Base-by-base conservation (phyloP, 2,888 invertebrate species). In the Plagodis pulveraria region DNA sequence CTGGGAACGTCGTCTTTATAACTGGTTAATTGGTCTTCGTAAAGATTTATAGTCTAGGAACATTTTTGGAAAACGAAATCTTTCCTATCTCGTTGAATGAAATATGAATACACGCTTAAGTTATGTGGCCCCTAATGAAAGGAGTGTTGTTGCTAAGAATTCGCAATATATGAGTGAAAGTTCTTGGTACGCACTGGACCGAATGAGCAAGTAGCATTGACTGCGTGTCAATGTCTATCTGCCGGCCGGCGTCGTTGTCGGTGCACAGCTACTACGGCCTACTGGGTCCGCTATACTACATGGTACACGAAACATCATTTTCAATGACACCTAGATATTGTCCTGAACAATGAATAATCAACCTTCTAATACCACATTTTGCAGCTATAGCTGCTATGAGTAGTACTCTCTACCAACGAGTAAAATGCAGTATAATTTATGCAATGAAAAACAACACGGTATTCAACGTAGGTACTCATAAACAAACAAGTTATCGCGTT, bases 201-300 rank as follows among this genome's bases (percentile, higher is more conserved):
- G 67, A 69, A 69, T 62, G 69, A 67, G 61, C 66, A 53, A 58
- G 66, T 69, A 66, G 62, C 70, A 66, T 61, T 70, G 68, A 69
- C 65, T 67, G 55, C 52, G 55, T 57, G 62, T 62, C 58, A 63
- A 63, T 62, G 55, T 50, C 50, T 57, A 50, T 42, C 43, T 44
- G 36, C 40, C 32, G 51, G 46, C 34, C 34, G 42, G 43, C 43
- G 35, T 41, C 42, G 41, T 5, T 34, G 32, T 7, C 12, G 35
- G 49, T 10, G 40, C 49, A 4, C 2, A 22, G 22, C 22, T 22
- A 22, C 22, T 4, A 22, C 22, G 22, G 4, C 4, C 2, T 22
- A 22, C 22, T 22, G 22, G 22, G 22, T 22, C 1, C 22, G 22
- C 22, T 22, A 22, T 22, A 22, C 22, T 22, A 22, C 22, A 22